Percentiles rank a stretch among this genome's conserved stretches.
phyloP scores from a whole-genome alignment of 2,113 vertebrate genomes.

The Takifugu flavidus region DNA sequence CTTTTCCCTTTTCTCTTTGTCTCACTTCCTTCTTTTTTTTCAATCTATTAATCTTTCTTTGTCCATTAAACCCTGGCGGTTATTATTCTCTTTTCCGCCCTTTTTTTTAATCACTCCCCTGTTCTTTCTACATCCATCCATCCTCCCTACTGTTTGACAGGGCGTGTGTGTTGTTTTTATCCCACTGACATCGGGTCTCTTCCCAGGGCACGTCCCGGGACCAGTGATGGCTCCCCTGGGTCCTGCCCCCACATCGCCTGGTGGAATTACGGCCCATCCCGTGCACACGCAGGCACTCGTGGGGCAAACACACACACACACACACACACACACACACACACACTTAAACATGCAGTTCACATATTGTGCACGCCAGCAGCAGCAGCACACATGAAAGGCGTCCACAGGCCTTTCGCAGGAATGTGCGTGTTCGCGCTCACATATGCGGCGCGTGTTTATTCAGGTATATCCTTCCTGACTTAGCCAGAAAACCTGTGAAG shows the following conservation, averaged over 20 bases:
- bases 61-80: constrained; percentile 14
- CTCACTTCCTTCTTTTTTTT: constrained; percentile 20
- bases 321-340: constrained; percentile 7
- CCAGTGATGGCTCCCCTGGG: constrained; percentile 58
- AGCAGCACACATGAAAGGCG: background rate
- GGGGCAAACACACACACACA: constrained; percentile 2
- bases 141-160: constrained; percentile 56
- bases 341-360: background rate
- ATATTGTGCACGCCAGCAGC: no score
- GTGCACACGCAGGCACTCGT: constrained; percentile 8
- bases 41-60: constrained; percentile 26
- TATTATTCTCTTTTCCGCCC: constrained; percentile 39
- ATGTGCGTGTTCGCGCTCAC: background rate
- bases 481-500: constrained; percentile 52
- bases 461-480: constrained; percentile 76
- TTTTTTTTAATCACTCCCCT: constrained; percentile 36
- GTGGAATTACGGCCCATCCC: constrained; percentile 54
- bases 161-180: constrained; percentile 71
- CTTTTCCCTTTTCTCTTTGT: constrained; percentile 21
- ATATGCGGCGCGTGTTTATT: constrained; percentile 68
- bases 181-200: constrained; percentile 66
- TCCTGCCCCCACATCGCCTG: constrained; percentile 48
- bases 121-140: constrained; percentile 45
- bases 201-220: constrained; percentile 64
- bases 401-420: background rate